Evolutionary conservation across 2,113 vertebrate genomes (phyloP).

Genomic region (Prietella phreatophila): DNA sequence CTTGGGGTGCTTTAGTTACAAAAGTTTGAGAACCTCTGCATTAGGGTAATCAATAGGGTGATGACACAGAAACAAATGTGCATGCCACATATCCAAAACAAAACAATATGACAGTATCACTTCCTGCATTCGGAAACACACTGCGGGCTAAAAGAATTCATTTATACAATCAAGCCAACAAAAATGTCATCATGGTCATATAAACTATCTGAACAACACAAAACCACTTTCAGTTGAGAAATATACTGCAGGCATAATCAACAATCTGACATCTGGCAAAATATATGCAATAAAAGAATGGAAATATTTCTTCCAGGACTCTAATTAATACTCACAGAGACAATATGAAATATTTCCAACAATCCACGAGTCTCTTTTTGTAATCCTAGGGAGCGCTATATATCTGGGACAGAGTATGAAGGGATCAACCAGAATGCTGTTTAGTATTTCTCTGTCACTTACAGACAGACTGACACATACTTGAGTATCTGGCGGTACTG

Average conservation of each 20-base stretch:
- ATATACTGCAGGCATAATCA: not conserved
- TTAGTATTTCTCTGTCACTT: not conserved
- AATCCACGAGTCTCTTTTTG: not conserved
- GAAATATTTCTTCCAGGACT: not conserved
- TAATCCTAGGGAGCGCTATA: not conserved
- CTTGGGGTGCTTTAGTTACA: too few relatives aligned
- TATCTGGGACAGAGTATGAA: not conserved
- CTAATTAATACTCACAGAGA: not conserved
- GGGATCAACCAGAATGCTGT: not conserved
- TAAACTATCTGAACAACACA: not conserved
- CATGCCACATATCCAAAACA: not conserved
- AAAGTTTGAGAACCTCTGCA: not conserved
- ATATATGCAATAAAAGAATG: not conserved
- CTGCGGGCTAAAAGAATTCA: not conserved
- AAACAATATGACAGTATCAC: not conserved
- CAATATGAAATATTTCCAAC: not conserved
- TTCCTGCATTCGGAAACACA: not conserved
- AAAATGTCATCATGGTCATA: not conserved
- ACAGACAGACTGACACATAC: conserved; percentile 24
- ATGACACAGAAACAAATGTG: not conserved
- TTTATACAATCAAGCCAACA: not conserved
- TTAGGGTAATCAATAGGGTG: not conserved
- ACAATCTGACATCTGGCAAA: not conserved
- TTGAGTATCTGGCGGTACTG: conserved; percentile 10
- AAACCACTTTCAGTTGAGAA: not conserved